Evolutionary conservation across 2,797 vertebrate species (phyloP).

Genomic region (Ibycter americanus): DNA sequence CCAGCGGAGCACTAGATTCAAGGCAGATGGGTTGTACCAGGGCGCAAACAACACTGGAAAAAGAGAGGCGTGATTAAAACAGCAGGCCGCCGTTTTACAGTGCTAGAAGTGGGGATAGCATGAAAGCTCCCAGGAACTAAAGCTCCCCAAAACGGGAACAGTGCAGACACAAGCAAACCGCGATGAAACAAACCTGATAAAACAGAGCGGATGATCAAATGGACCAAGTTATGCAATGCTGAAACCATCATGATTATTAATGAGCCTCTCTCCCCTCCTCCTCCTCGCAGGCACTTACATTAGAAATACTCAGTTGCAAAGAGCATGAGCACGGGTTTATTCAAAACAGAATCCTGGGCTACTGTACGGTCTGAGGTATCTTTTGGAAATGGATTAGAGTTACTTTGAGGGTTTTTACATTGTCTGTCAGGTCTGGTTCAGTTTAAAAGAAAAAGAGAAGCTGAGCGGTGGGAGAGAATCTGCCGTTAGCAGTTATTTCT

Average conservation of each 20-base stretch:
- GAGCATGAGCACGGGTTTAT: conserved; percentile 50
- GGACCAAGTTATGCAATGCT: conserved; percentile 23
- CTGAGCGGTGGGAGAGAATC: conserved; percentile 44
- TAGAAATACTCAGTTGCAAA: conserved; percentile 62
- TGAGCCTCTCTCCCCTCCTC: conserved; percentile 24
- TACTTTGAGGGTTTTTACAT: conserved; percentile 67
- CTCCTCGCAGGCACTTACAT: conserved; percentile 36
- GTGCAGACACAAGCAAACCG: not conserved
- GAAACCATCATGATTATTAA: conserved; percentile 49
- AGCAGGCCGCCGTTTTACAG: conserved; percentile 76
- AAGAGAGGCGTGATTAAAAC: conserved; percentile 79
- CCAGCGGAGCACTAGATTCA: conserved; percentile 77
- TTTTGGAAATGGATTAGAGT: conserved; percentile 73
- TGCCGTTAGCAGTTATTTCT: conserved; percentile 47
- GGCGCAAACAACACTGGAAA: conserved; percentile 79
- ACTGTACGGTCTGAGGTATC: conserved; percentile 45
- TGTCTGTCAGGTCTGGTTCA: conserved; percentile 57
- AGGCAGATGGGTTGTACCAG: conserved; percentile 81
- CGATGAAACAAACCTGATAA: conserved; percentile 57
- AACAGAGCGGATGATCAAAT: not conserved
- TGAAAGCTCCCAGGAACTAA: conserved; percentile 63
- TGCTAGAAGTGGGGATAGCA: conserved; percentile 59
- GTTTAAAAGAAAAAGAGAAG: conserved; percentile 53
- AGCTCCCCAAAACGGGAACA: conserved; percentile 44
- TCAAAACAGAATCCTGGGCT: conserved; percentile 68